Evolutionary conservation across 2,888 invertebrate species (phyloP).

Genomic region (Lamellibrachia satsuma): DNA sequence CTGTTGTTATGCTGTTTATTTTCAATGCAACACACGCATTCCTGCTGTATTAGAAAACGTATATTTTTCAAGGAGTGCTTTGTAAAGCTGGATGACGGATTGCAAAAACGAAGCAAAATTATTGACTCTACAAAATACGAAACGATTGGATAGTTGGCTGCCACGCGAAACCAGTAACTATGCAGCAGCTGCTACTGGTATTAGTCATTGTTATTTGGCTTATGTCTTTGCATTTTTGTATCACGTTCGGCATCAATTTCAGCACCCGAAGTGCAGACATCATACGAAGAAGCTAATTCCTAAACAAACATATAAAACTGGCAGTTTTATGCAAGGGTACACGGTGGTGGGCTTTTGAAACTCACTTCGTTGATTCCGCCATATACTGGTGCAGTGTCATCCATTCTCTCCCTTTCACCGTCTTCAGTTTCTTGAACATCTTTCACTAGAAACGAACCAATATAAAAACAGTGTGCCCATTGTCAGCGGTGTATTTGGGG

Average conservation of each 20-base stretch:
- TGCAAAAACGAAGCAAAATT: conserved; percentile 1
- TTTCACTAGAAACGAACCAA: not conserved
- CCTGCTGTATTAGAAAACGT: not conserved
- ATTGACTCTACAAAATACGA: not conserved
- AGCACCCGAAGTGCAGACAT: no score
- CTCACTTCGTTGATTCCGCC: no score
- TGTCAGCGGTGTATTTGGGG: not conserved
- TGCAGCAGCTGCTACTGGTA: not conserved
- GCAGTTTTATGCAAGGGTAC: not conserved
- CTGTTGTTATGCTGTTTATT: no score
- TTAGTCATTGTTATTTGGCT: not conserved
- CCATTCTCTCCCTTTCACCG: not conserved
- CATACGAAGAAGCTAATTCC: no score
- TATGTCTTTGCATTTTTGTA: not conserved
- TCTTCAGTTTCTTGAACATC: not conserved
- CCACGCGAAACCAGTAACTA: not conserved
- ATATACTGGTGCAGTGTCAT: not conserved
- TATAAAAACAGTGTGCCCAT: not conserved
- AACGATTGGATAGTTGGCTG: not conserved
- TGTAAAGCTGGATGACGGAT: not conserved
- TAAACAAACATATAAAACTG: not conserved
- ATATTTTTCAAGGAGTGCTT: not conserved
- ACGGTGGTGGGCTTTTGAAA: no score
- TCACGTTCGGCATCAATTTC: no score
- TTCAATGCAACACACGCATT: no score